Conservation (phyloP, 2,113 vertebrate species). For the Spilogale gracilis region DNA sequence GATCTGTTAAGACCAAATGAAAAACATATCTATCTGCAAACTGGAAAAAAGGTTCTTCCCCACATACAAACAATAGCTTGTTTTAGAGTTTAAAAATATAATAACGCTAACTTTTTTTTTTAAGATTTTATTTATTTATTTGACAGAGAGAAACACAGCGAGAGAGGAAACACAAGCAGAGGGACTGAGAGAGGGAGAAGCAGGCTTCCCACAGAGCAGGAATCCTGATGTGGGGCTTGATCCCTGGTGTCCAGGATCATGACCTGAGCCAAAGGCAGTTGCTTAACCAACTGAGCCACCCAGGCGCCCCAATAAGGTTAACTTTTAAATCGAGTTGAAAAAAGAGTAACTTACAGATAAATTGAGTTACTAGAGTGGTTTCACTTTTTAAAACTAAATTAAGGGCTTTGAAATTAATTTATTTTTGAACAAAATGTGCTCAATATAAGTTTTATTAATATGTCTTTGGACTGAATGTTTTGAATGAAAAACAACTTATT, state of each 20-base stretch:
- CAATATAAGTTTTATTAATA: slow-evolving; percentile 60
- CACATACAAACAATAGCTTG: slow-evolving; percentile 6
- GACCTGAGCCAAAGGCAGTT: too few relatives aligned
- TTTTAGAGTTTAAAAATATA: slow-evolving; percentile 72
- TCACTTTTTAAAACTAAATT: slow-evolving; percentile 75
- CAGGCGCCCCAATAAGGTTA: slow-evolving; percentile 20
- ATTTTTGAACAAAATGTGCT: slow-evolving; percentile 62
- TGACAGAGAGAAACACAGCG: too few relatives aligned
- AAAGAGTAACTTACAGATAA: slow-evolving; percentile 62
- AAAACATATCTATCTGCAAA: not conserved
- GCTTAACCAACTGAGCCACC: too few relatives aligned
- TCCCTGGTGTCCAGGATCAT: too few relatives aligned
- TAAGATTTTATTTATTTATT: too few relatives aligned
- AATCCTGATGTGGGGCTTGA: too few relatives aligned
- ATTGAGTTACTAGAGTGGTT: slow-evolving; percentile 70
- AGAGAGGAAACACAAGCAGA: too few relatives aligned
- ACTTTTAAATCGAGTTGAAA: slow-evolving; percentile 68
- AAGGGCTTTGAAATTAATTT: slow-evolving; percentile 76
- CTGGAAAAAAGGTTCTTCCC: not conserved
- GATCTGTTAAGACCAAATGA: not conserved
- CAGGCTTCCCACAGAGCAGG: too few relatives aligned
- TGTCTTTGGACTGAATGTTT: slow-evolving; percentile 49
- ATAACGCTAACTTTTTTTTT: slow-evolving; percentile 65
- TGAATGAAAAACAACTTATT: slow-evolving; percentile 44
- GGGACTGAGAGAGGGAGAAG: too few relatives aligned